A percentile compares a stretch with the other conserved stretches of the same genome.
These are phyloP conservation scores for Sebastes jordani DNA, from an alignment of 2,797 vertebrate species.

Conservation along the genomic window DNA sequence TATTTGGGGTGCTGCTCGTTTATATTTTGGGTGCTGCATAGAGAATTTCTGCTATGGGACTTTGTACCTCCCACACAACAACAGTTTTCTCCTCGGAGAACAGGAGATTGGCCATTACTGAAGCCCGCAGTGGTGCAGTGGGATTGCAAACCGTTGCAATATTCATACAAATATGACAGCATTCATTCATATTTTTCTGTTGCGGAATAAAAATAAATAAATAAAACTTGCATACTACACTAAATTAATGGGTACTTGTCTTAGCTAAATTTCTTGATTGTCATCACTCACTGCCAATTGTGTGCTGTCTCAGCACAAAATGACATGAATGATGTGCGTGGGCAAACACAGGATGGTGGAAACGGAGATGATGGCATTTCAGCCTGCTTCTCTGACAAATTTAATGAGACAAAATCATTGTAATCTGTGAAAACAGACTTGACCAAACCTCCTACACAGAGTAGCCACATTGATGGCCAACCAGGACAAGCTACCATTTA, in stretches of 20 bases:
- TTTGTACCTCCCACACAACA: slow-evolving; percentile 13
- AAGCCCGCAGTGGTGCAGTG: slow-evolving; percentile 3
- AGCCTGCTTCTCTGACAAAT: not conserved
- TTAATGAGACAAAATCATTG: not conserved
- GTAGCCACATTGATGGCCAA: not conserved
- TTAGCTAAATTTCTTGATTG: not conserved
- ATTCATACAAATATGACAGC: slow-evolving; percentile 23
- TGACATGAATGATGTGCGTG: not conserved
- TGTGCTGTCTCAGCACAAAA: slow-evolving; percentile 18
- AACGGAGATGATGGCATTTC: not conserved
- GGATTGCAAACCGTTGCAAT: slow-evolving; percentile 24
- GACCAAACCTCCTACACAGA: not conserved
- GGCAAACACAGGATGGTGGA: slow-evolving; percentile 4
- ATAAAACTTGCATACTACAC: slow-evolving; percentile 1
- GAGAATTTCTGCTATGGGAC: slow-evolving; percentile 5
- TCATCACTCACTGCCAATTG: slow-evolving; percentile 3
- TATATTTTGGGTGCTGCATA: slow-evolving; percentile 14
- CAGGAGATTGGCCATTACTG: slow-evolving; percentile 24
- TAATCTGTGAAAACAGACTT: slow-evolving; percentile 6
- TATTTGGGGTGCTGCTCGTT: slow-evolving; percentile 14
- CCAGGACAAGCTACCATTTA: slow-evolving; percentile 8
- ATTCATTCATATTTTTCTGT: not conserved
- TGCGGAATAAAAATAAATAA: slow-evolving; percentile 12
- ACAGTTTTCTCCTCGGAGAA: not conserved
- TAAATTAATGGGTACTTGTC: slow-evolving; percentile 6